These are phyloP conservation scores for Leptosomus discolor DNA, from an alignment of 2,113 vertebrate species.

Conservation along the genomic window DNA sequence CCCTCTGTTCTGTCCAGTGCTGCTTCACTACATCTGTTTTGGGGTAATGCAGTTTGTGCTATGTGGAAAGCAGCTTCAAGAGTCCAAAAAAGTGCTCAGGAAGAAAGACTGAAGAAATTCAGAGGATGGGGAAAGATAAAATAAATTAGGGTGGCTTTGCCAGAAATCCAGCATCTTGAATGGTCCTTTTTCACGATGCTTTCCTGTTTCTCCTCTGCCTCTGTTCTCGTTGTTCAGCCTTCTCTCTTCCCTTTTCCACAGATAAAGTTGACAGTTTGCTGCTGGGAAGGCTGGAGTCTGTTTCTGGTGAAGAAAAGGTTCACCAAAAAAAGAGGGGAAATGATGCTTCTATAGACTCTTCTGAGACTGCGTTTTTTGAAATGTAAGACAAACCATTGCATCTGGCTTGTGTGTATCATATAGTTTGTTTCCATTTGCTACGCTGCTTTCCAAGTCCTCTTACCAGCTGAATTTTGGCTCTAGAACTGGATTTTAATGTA, in stretches of 20 bases:
- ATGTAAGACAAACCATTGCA: neutral
- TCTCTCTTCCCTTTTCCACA: neutral
- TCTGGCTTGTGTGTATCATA: neutral
- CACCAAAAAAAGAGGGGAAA: neutral
- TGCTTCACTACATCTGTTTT: neutral
- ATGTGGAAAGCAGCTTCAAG: neutral
- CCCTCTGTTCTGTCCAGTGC: neutral
- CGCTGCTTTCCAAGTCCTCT: neutral
- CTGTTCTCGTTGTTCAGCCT: accelerated
- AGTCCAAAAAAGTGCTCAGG: neutral
- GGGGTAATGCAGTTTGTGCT: neutral
- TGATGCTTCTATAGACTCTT: neutral
- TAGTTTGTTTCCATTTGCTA: neutral
- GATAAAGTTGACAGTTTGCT: neutral
- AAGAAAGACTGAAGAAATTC: neutral
- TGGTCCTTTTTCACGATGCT: neutral
- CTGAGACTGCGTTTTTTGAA: accelerated
- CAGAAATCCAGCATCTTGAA: neutral
- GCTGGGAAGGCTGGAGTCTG: neutral
- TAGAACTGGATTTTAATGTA: neutral
- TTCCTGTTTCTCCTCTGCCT: neutral
- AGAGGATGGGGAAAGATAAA: neutral
- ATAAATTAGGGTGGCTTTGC: neutral
- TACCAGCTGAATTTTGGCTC: neutral
- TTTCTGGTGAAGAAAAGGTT: neutral